Percentiles rank a stretch among this genome's conserved stretches.
These are phyloP conservation scores for Mimas tiliae DNA, from an alignment of 2,888 invertebrate species.

Conservation along the genomic window DNA sequence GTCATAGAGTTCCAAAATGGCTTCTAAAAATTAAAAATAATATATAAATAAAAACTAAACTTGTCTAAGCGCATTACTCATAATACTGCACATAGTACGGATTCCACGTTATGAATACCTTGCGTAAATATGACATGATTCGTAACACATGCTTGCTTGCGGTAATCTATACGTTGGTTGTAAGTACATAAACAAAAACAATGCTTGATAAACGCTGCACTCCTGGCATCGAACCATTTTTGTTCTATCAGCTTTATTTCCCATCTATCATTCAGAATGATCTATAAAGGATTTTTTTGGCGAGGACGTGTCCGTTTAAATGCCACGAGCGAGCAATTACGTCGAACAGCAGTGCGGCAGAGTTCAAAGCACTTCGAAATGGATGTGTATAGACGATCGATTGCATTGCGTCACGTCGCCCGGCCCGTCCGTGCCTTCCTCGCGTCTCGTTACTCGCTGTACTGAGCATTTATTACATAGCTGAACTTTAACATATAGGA, in stretches of 20 bases:
- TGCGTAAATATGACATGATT: too few species aligned
- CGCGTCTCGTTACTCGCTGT: background rate
- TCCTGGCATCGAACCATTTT: background rate
- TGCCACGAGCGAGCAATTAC: background rate
- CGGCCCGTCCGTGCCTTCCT: background rate
- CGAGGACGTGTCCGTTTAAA: background rate
- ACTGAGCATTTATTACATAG: slow-evolving; percentile 5
- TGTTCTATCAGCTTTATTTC: background rate
- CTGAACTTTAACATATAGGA: background rate
- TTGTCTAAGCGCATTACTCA: too few species aligned
- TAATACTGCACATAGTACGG: too few species aligned
- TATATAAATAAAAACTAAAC: too few species aligned
- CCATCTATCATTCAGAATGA: background rate
- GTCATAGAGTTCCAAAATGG: too few species aligned
- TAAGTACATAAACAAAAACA: too few species aligned
- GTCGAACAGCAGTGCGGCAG: slow-evolving; percentile 25
- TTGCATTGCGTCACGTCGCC: background rate
- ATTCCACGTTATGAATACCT: too few species aligned
- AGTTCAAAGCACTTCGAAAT: slow-evolving; percentile 25
- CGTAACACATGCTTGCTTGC: too few species aligned
- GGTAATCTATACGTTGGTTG: too few species aligned
- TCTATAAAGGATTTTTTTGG: slow-evolving; percentile 5
- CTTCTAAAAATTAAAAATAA: too few species aligned
- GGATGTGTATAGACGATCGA: slow-evolving; percentile 12
- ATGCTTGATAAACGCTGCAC: background rate